Evolutionary conservation across 2,113 vertebrate genomes (phyloP), one percentile per base, ranked within the genome.

Genomic region (Lota lota): DNA sequence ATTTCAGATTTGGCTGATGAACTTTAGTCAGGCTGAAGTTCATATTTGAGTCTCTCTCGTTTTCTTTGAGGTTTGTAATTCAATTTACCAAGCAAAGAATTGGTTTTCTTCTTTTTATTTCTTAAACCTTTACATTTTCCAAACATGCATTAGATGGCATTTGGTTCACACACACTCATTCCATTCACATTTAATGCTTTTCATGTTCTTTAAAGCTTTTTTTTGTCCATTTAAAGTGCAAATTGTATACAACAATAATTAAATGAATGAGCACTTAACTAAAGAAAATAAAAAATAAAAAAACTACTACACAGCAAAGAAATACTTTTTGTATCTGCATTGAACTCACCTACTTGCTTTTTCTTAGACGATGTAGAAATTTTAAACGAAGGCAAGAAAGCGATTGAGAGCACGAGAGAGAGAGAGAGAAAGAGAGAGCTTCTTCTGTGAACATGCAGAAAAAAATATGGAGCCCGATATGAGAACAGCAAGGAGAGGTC

Each of bases 391-490:
- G 59, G 15, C 28, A 21, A 61, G 67, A 62, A 68, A 68, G 24
- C 8, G n/a, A 57, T 10, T 67, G 63, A 69, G 73, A 2, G 1
- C 18, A 1, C 18, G 53, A 73, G 67, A 77, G 75, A 53, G 68
- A 78, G 69, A 60, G 61, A 60, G 58, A 57, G 12, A 18, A 4
- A 67, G 61, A 67, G 66, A 22, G 22, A 79, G 18, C 74, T 77
- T 72, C 73, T 82, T 79, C 76, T 78, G 84, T 77, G 84, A 84
- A 70, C 56, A 70, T 67, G 72, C 77, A 75, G 81, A 74, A 83
- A 79, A 83, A 79, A 83, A 76, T 63, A 72, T 75, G 81, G 84
- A 81, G 79, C 60, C 80, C 66, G 70, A 79, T 79, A 82, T 84
- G 79, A 81, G 76, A 84, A 68, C 82, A 78, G 73, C 17, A 78